A percentile compares a stretch with the other conserved stretches of the same genome.
Conservation (phyloP, 2,888 invertebrate genomes). For the Raillietiella orientalis region DNA sequence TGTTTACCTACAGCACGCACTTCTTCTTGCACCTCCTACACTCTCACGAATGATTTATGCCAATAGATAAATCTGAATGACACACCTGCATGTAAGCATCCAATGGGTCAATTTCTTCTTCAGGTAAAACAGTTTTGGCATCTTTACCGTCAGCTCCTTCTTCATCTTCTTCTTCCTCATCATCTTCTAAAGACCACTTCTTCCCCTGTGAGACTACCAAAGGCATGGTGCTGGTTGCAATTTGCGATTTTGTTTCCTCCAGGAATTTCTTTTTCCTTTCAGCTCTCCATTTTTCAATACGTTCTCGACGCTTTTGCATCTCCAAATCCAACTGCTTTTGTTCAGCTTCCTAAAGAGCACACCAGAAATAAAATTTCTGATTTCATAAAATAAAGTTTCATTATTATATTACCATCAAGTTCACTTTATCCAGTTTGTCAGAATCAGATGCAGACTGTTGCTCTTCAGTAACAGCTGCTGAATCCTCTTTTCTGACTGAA, state of each 20-base stretch:
- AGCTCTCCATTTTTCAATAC: slow-evolving; percentile 83
- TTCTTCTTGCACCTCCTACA: slow-evolving; percentile 29
- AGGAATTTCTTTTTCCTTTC: slow-evolving; percentile 64
- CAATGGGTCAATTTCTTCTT: slow-evolving; percentile 68
- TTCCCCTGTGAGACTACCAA: slow-evolving; percentile 16
- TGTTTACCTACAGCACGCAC: slow-evolving; percentile 43
- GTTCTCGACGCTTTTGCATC: slow-evolving; percentile 78
- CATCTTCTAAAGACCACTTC: slow-evolving; percentile 86
- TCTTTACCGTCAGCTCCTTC: slow-evolving; percentile 11
- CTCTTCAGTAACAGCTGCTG: too few relatives aligned
- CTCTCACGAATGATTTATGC: slow-evolving; percentile 5
- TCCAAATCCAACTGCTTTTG: slow-evolving; percentile 63
- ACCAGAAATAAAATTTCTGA: slow-evolving; percentile 7
- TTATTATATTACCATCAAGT: neutral
- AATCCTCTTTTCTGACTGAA: too few relatives aligned
- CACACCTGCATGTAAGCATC: slow-evolving; percentile 90
- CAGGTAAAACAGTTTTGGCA: slow-evolving; percentile 10
- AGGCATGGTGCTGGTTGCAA: slow-evolving; percentile 5
- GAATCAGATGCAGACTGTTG: slow-evolving; percentile 39
- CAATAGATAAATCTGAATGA: too few relatives aligned
- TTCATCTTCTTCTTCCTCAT: slow-evolving; percentile 49
- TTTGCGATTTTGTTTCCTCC: slow-evolving; percentile 33
- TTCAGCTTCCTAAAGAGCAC: slow-evolving; percentile 75
- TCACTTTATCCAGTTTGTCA: slow-evolving; percentile 32
- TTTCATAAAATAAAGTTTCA: slow-evolving; percentile 3